phyloP scores from a whole-genome alignment of 2,113 vertebrate species.

The Trochalopteron elliotii region DNA sequence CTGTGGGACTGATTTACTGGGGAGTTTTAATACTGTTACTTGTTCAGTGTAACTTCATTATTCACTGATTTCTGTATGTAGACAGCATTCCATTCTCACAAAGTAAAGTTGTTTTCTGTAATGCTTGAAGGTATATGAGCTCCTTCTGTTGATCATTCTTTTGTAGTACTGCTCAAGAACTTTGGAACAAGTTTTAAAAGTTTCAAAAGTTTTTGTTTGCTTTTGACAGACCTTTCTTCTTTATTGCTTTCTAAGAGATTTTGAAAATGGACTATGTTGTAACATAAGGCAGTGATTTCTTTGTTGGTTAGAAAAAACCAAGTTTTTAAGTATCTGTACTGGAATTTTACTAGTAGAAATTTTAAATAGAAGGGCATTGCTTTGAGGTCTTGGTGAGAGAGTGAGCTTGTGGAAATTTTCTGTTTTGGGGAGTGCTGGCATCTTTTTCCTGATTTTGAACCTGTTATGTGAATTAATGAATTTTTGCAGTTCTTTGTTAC shows the following conservation, averaged over 20 bases:
- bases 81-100: not conserved
- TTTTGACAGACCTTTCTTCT: not conserved
- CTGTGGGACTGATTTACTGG: not conserved
- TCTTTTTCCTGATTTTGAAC: not conserved
- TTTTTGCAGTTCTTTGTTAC: not conserved
- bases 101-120: not conserved
- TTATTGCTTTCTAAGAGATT: not conserved
- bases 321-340: not conserved
- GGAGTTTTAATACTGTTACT: not conserved
- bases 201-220: not conserved
- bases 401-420: not conserved
- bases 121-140: not conserved
- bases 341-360: not conserved
- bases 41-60: not conserved
- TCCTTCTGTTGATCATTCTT: not conserved
- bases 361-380: not conserved
- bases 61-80: not conserved
- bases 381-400: not conserved
- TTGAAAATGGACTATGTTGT: not conserved
- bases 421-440: accelerated
- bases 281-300: not conserved
- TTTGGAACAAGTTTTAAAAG: not conserved
- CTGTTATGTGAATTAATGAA: not conserved
- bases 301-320: not conserved
- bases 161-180: not conserved